Conservation (phyloP, 2,888 invertebrate genomes). For the Lacanobia wlatinum region DNA sequence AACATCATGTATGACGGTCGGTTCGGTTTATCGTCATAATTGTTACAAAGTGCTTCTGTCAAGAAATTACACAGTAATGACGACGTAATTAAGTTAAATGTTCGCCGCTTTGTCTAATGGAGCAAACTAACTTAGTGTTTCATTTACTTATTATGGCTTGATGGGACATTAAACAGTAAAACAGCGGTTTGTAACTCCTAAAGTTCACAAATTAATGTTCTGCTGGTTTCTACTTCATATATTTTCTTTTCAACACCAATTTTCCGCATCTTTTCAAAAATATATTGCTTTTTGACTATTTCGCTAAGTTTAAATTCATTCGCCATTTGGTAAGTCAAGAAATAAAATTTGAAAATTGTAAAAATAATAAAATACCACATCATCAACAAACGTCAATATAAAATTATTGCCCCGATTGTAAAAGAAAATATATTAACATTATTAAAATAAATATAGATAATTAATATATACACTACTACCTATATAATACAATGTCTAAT, state of each 20-base stretch:
- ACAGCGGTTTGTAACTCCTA: background rate
- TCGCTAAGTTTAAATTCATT: conserved; percentile 1
- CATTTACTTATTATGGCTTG: conserved; percentile 37
- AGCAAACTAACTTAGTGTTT: conserved; percentile 55
- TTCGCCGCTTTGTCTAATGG: conserved; percentile 67
- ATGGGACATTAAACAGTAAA: conserved; percentile 6
- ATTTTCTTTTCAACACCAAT: background rate
- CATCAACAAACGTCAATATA: conserved; percentile 81
- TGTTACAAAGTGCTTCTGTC: conserved; percentile 61
- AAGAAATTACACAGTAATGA: conserved; percentile 71
- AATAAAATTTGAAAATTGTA: conserved; percentile 80
- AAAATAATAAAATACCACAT: conserved; percentile 82
- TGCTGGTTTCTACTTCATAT: background rate
- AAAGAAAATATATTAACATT: conserved; percentile 64
- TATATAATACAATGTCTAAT: conserved; percentile 87
- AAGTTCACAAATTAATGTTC: conserved; percentile 19
- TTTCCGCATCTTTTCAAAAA: too few relatives aligned
- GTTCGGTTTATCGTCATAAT: conserved; percentile 45
- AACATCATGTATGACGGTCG: conserved; percentile 15
- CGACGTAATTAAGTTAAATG: conserved; percentile 71
- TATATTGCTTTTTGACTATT: background rate
- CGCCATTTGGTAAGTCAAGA: conserved; percentile 63
- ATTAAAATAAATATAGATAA: conserved; percentile 73
- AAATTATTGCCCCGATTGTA: conserved; percentile 85
- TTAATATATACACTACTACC: conserved; percentile 85